These are phyloP conservation scores for Ethmia dodecea DNA, from an alignment of 2,888 invertebrate genomes.

Conservation along the genomic window DNA sequence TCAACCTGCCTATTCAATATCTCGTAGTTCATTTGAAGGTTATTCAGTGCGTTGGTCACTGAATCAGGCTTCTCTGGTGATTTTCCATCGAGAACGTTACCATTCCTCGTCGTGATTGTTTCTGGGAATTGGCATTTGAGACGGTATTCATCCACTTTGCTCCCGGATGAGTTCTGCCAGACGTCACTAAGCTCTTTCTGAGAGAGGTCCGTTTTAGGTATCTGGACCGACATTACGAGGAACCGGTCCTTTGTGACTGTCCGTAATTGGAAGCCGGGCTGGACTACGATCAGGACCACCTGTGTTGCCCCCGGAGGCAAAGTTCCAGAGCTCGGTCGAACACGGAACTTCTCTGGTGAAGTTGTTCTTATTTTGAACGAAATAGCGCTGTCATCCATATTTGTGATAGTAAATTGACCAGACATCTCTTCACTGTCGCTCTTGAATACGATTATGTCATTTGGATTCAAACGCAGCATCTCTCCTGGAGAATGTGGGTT, in stretches of 20 bases:
- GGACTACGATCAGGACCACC: constrained; percentile 84
- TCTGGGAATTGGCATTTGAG: constrained; percentile 81
- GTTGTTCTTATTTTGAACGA: constrained; percentile 93
- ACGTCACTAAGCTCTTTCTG: constrained; percentile 82
- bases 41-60: constrained; percentile 80
- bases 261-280: constrained; percentile 83
- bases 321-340: constrained; percentile 91
- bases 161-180: constrained; percentile 82
- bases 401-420: constrained; percentile 83
- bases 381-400: constrained; percentile 75
- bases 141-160: constrained; percentile 83
- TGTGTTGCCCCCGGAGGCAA: constrained; percentile 81
- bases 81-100: constrained; percentile 36
- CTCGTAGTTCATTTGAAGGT: constrained; percentile 51
- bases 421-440: constrained; percentile 82
- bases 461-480: constrained; percentile 80
- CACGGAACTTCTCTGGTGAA: constrained; percentile 95
- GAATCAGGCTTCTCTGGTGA: constrained; percentile 84
- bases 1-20: constrained; percentile 43
- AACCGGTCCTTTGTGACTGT: constrained; percentile 90
- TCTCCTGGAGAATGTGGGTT: constrained; percentile 65
- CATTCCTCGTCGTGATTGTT: constrained; percentile 54
- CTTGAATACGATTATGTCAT: constrained; percentile 83
- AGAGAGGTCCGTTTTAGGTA: constrained; percentile 76
- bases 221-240: constrained; percentile 88